phyloP scores from a whole-genome alignment of 2,113 vertebrate species.

The Elephas maximus region DNA sequence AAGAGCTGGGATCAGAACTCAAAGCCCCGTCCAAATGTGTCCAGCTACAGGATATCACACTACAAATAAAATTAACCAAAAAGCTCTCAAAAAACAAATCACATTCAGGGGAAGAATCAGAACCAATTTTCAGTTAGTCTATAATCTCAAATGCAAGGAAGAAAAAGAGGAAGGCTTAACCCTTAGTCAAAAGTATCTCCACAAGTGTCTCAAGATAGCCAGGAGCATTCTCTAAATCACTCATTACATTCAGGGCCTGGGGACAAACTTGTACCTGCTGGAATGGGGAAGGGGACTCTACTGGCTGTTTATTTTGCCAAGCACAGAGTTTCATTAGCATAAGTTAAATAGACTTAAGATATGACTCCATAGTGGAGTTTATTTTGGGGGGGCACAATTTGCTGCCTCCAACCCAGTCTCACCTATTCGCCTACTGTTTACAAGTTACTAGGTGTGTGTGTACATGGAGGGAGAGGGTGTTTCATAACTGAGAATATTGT shows the following conservation, averaged over 20 bases:
- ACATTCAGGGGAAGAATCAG: neutral
- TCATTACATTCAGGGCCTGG: neutral
- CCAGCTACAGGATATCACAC: neutral
- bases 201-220: neutral
- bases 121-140: neutral
- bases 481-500: neutral
- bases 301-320: neutral
- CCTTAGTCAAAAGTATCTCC: neutral
- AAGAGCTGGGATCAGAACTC: neutral
- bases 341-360: neutral
- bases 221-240: neutral
- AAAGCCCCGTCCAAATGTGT: neutral
- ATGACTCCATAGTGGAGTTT: neutral
- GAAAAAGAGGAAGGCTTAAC: neutral
- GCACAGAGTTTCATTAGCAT: neutral
- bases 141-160: neutral
- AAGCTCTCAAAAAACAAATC: neutral
- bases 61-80: constrained; percentile 48
- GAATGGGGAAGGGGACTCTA: neutral
- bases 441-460: neutral
- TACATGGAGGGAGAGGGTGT: no score
- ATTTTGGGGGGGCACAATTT: neutral
- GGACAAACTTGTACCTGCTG: neutral
- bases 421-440: neutral
- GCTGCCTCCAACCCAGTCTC: neutral